Conservation (phyloP, 2,888 invertebrate species). For the Hypsopygia costalis region DNA sequence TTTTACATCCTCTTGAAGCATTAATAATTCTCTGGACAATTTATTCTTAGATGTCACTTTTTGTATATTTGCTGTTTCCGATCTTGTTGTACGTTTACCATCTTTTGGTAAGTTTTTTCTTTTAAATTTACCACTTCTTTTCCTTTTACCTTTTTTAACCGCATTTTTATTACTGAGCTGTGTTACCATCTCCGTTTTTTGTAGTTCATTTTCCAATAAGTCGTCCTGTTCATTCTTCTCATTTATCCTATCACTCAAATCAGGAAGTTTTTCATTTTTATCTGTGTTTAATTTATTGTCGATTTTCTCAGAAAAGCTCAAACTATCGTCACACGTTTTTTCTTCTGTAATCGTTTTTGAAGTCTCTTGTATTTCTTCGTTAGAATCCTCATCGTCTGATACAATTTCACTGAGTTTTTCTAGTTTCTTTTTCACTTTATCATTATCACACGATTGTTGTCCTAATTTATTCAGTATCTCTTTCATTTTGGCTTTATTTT, state of each 20-base stretch:
- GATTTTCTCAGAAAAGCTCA: too few species aligned
- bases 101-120: slow-evolving; percentile 15
- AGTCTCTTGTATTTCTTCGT: slow-evolving; percentile 15
- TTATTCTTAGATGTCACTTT: slow-evolving; percentile 19
- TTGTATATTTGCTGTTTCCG: background rate
- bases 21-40: slow-evolving; percentile 75
- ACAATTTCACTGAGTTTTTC: slow-evolving; percentile 79
- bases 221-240: too few species aligned
- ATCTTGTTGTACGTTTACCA: slow-evolving; percentile 22
- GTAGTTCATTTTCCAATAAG: too few species aligned
- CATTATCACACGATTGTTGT: slow-evolving; percentile 57
- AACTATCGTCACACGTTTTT: slow-evolving; percentile 32
- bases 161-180: too few species aligned
- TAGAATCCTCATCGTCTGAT: slow-evolving; percentile 66
- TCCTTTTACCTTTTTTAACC: slow-evolving; percentile 17
- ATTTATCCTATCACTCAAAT: too few species aligned
- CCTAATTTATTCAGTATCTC: slow-evolving; percentile 64
- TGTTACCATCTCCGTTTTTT: slow-evolving; percentile 16
- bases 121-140: slow-evolving; percentile 2
- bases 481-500: slow-evolving; percentile 73
- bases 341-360: slow-evolving; percentile 5
- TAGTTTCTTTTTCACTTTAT: slow-evolving; percentile 79
- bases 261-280: too few species aligned
- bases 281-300: too few species aligned
- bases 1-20: slow-evolving; percentile 84